phyloP scores from a whole-genome alignment of 2,888 invertebrate genomes.

The Drosophila seclusa region DNA sequence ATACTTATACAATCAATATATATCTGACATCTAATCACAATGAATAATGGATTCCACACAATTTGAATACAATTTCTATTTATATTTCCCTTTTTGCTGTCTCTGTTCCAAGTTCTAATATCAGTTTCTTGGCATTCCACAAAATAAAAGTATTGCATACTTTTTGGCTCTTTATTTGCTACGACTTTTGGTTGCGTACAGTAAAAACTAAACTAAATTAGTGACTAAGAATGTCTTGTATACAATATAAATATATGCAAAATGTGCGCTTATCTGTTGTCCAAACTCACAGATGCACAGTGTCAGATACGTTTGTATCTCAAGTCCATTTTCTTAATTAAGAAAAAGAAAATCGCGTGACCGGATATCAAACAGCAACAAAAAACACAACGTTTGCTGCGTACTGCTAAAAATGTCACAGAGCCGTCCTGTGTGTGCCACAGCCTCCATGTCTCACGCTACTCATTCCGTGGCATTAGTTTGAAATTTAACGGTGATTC shows the following conservation, averaged over 20 bases:
- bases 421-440: constrained; percentile 52
- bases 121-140: constrained; percentile 20
- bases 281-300: constrained; percentile 7
- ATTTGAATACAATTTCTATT: constrained; percentile 5
- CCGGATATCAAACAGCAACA: constrained; percentile 13
- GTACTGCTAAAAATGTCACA: constrained; percentile 62
- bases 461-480: constrained; percentile 85
- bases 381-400: constrained; percentile 10
- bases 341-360: constrained; percentile 38
- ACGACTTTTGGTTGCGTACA: constrained; percentile 37
- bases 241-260: constrained; percentile 29
- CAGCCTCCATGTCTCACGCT: constrained; percentile 31
- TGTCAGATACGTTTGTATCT: constrained; percentile 39
- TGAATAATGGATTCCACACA: constrained; percentile 36
- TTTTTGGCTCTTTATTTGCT: constrained; percentile 65
- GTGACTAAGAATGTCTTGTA: constrained; percentile 19
- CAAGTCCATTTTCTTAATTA: constrained; percentile 72
- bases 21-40: constrained; percentile 13
- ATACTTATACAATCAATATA: not conserved
- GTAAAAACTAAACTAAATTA: constrained; percentile 38
- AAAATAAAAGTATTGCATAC: constrained; percentile 56
- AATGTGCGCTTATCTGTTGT: constrained; percentile 14
- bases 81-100: not conserved
- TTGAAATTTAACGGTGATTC: constrained; percentile 90
- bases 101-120: constrained; percentile 13